Conservation (phyloP, 1,140 invertebrate genomes). For the Arion vulgaris region DNA sequence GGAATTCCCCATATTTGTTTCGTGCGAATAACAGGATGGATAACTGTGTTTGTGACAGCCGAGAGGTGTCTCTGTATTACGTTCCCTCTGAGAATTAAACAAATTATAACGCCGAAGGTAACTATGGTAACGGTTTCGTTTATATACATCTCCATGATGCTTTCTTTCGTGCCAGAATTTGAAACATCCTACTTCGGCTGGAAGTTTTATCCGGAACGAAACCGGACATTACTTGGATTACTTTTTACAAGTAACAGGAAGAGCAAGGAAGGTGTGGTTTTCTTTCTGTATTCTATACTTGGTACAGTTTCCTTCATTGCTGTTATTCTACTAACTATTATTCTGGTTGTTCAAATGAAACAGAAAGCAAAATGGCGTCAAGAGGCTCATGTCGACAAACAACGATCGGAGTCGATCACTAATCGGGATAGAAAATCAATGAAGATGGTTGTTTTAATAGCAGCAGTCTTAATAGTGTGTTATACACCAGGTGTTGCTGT, state of each 20-base stretch:
- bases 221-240: not conserved
- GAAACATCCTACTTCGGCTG: conserved; percentile 8
- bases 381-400: not conserved
- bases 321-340: not conserved
- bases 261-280: not conserved
- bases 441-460: conserved; percentile 13
- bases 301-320: not conserved
- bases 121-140: not conserved
- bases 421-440: not conserved
- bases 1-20: conserved; percentile 4
- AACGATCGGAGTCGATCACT: not conserved
- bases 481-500: not conserved
- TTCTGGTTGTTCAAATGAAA: conserved; percentile 10
- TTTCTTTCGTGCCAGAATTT: not conserved
- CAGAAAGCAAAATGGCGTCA: conserved; percentile 15
- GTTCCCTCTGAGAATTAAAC: conserved; percentile 12
- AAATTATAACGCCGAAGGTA: conserved; percentile 17
- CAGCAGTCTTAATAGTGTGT: not conserved
- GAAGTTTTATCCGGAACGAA: conserved; percentile 2
- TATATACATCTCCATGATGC: conserved; percentile 14
- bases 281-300: not conserved
- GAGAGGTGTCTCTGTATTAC: conserved; percentile 30
- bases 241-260: conserved; percentile 15
- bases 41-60: conserved; percentile 20
- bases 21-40: not conserved